phyloP scores from a whole-genome alignment of 1,140 invertebrate genomes.

The Schmidtea mediterranea region DNA sequence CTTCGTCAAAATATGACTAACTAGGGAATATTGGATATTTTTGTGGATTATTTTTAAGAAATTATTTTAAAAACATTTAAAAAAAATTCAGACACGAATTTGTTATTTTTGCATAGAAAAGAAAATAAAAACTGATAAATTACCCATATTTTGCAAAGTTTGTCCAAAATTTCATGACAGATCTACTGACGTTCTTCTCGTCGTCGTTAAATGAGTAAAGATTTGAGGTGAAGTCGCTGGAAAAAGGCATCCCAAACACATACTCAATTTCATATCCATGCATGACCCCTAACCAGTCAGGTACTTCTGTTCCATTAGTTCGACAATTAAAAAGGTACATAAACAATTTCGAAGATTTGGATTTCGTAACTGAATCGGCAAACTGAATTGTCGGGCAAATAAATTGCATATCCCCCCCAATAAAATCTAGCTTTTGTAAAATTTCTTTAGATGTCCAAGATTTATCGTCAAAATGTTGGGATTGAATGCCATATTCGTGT shows the following conservation, averaged over 20 bases:
- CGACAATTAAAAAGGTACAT: not conserved
- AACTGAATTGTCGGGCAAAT: not conserved
- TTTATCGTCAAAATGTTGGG: not conserved
- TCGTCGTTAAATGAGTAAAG: not conserved
- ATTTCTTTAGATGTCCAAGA: not conserved
- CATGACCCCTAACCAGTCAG: not conserved
- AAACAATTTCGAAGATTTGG: not conserved
- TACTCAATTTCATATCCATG: not conserved
- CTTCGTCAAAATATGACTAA: no score
- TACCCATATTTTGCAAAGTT: not conserved
- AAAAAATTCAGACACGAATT: no score
- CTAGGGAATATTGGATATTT: no score
- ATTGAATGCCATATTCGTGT: not conserved
- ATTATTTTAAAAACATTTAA: no score
- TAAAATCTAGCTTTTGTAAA: not conserved
- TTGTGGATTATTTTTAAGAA: no score
- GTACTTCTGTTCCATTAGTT: not conserved
- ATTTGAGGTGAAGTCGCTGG: not conserved
- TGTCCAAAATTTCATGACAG: not conserved
- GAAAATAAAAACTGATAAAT: not conserved
- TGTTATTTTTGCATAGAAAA: no score
- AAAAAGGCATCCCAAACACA: not conserved
- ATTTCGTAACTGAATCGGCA: not conserved
- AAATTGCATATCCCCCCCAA: not conserved
- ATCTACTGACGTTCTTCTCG: not conserved